Conservation (phyloP, 2,797 vertebrate species). For the Alca torda region DNA sequence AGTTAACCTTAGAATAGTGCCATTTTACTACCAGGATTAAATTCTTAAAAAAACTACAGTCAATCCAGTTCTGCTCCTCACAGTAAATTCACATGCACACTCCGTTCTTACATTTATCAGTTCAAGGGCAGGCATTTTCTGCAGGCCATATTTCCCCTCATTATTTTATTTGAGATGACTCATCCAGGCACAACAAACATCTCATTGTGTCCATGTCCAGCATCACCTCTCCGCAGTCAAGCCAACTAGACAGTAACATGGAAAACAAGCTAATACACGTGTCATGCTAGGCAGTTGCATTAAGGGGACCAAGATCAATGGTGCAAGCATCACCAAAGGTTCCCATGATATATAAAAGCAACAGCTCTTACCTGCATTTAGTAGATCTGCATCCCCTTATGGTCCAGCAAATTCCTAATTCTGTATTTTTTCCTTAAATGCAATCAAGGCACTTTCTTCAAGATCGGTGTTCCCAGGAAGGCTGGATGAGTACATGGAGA, state of each 20-base stretch:
- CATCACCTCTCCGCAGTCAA: background rate
- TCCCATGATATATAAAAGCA: background rate
- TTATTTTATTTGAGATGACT: background rate
- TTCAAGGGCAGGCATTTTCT: background rate
- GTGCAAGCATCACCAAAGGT: background rate
- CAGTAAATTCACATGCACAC: background rate
- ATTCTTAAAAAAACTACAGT: background rate
- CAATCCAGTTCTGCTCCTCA: background rate
- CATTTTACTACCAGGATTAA: background rate
- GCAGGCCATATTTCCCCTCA: background rate
- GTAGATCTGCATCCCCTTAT: background rate
- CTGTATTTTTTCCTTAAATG: background rate
- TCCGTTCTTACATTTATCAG: background rate
- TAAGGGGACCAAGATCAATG: background rate
- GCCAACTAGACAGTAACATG: background rate
- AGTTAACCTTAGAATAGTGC: background rate
- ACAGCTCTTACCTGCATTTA: background rate
- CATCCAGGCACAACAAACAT: background rate
- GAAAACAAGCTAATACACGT: rapidly evolving
- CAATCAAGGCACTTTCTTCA: background rate
- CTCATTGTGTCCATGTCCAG: background rate
- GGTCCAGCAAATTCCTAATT: background rate
- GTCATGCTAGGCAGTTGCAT: background rate
- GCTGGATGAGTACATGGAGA: background rate
- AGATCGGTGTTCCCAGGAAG: background rate